Base-by-base conservation (phyloP, 2,797 vertebrate species). In the Anguilla pacifica region DNA sequence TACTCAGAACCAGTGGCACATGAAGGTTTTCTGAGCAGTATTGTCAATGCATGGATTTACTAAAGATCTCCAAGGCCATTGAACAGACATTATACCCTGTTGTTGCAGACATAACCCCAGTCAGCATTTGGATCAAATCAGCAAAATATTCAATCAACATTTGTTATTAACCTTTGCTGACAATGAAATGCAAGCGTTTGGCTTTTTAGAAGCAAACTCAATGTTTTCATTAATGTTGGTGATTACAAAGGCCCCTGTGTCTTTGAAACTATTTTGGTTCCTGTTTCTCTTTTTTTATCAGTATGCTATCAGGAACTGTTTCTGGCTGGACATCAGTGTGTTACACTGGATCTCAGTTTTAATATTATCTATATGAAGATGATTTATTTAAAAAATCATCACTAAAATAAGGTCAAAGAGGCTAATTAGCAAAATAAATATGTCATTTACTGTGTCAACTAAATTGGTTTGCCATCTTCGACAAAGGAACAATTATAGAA, bases 41-140 rank as follows among this genome's bases (percentile, higher is more conserved):
- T 28, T 72, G 70, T 77, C 74, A 35, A 28, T 31, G 15, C 31
- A 74, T 11, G 55, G n/a, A 83, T 59, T 70, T 49, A 53, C 79
- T 82, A 46, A 82, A 84, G 81, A 82, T 72, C 43, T 51, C 79
- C 51, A 64, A 19, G 81, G 25, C 61, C 81, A 55, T 49, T 46
- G 61, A 59, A 64, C 51, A 19, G 55, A 83, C 46, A 31, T 15
- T 17, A 19, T 67, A 55, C 86, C 55, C 19, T 35, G 43, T 46
- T 25, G 55, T 83, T 39, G 13, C 25, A 67, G 86, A 87, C 81
- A 70, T 83, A 70, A 81, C 61, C 4, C 15, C 28, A 11, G 22
- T 72, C 70, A 72, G 35, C 10, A 72, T 72, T 72, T 31, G 70
- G 28, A 72, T 31, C 70, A 31, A 72, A 72, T 72, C 70, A 72